Base-by-base conservation (phyloP, 2,797 vertebrate species). In the Phoebastria nigripes region DNA sequence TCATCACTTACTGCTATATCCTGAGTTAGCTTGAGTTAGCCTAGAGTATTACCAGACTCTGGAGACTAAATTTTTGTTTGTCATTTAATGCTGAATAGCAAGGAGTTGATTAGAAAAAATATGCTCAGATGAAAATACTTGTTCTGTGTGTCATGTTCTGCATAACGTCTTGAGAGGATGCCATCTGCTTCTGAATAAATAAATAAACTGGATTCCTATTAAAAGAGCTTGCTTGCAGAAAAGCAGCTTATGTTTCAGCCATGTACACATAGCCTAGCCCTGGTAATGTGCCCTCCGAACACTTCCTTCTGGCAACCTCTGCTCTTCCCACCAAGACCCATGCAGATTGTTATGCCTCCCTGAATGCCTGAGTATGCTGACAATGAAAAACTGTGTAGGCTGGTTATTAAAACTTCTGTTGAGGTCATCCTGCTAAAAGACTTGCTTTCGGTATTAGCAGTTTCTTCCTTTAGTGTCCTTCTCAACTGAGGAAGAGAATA, bases 141-240 rank as follows among this genome's bases (percentile, higher is more conserved):
- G 89, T 74, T 91, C 93, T 85, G 56, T 95, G 74, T 96, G 94
- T 97, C 93, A 95, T 97, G 91, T 95, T 95, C 95, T 89, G 92
- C 92, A 78, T 93, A 94, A 96, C 78, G 21, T 97, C 94, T 96
- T 95, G 96, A 95, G 91, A 96, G 92, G 84, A 85, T 96, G 94
- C 94, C 96, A 97, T 97, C 96, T 96, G 96, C 92, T 95, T 94
- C 96, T 93, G 95, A 95, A 95, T 96, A 94, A 96, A 96, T 94
- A 96, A 96, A 96, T 96, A 96, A 95, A 94, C 93, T 80, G 71
- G 59, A 70, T 96, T 96, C 90, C 89, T 95, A 70, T 89, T 87
- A 92, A 89, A 93, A 96, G 89, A 93, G 89, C 74, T 93, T 72
- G 59, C 93, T 95, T 96, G 89, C 92, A 94, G 90, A 89, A 95